These are phyloP conservation scores for Pantelozetes paolii DNA, from an alignment of 2,888 invertebrate genomes.

Conservation along the genomic window DNA sequence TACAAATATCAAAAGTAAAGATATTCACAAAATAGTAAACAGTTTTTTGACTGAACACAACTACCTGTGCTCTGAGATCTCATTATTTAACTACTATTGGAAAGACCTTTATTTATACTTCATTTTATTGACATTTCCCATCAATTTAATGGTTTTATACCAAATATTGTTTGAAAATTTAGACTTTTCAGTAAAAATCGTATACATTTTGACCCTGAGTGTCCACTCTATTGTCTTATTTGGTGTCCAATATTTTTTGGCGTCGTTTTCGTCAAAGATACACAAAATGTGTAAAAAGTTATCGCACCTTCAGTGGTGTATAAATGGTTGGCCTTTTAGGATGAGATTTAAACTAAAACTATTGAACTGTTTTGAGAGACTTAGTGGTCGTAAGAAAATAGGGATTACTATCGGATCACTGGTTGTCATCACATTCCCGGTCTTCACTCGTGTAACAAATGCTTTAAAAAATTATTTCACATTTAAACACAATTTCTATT, in stretches of 20 bases:
- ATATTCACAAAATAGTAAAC: neutral
- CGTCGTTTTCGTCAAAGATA: neutral
- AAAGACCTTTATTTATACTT: neutral
- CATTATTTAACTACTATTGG: neutral
- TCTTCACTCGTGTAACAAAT: neutral
- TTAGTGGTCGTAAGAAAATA: neutral
- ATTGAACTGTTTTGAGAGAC: neutral
- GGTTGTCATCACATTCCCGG: neutral
- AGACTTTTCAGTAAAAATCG: neutral
- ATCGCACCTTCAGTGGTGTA: slow-evolving; percentile 2
- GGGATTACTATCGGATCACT: neutral
- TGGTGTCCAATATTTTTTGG: neutral
- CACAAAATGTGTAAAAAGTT: neutral
- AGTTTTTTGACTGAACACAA: neutral
- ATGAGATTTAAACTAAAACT: slow-evolving; percentile 4
- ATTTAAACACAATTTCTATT: neutral
- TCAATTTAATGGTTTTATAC: neutral
- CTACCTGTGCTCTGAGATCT: neutral
- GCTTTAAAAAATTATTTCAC: neutral
- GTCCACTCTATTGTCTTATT: neutral
- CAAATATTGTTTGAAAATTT: neutral
- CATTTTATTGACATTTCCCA: neutral
- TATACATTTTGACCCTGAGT: neutral
- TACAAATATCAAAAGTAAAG: neutral
- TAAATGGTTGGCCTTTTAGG: neutral